These are phyloP conservation scores for Brachyalestes nurse DNA, from an alignment of 2,797 vertebrate species.

Conservation along the genomic window DNA sequence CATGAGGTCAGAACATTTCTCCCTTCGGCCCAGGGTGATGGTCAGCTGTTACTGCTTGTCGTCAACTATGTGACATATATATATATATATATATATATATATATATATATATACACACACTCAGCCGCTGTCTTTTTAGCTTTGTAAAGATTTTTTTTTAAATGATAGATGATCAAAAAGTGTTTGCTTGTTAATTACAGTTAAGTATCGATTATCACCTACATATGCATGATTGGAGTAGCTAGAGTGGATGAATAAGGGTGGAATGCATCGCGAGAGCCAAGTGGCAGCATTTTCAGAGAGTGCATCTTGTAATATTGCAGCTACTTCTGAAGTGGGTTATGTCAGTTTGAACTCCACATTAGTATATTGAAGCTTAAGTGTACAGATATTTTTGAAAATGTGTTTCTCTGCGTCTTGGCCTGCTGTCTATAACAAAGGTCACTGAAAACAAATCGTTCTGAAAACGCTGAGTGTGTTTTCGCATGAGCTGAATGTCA, in stretches of 20 bases:
- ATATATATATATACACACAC: constrained; percentile 64
- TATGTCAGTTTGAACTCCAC: constrained; percentile 47
- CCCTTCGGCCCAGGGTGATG: constrained; percentile 47
- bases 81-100: constrained; percentile 62
- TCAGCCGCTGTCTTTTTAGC: constrained; percentile 75
- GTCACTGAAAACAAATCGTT: not conserved
- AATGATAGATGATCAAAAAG: constrained; percentile 70
- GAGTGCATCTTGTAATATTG: constrained; percentile 23
- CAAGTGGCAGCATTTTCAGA: constrained; percentile 28
- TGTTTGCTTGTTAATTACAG: constrained; percentile 80
- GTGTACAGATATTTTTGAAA: not conserved
- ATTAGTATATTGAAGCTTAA: not conserved
- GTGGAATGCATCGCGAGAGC: constrained; percentile 6
- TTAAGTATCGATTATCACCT: constrained; percentile 69
- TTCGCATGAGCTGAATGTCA: not conserved
- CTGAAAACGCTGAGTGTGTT: not conserved
- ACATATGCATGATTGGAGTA: constrained; percentile 75
- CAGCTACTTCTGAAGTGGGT: constrained; percentile 32
- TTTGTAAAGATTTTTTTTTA: constrained; percentile 80
- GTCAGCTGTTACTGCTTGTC: constrained; percentile 58
- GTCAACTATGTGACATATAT: constrained; percentile 65
- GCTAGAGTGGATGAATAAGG: constrained; percentile 37
- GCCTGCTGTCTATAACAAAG: not conserved
- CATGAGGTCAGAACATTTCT: constrained; percentile 4
- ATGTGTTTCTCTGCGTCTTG: not conserved